These are phyloP conservation scores for Acomys russatus DNA, from an alignment of 2,797 vertebrate genomes.

Conservation along the genomic window DNA sequence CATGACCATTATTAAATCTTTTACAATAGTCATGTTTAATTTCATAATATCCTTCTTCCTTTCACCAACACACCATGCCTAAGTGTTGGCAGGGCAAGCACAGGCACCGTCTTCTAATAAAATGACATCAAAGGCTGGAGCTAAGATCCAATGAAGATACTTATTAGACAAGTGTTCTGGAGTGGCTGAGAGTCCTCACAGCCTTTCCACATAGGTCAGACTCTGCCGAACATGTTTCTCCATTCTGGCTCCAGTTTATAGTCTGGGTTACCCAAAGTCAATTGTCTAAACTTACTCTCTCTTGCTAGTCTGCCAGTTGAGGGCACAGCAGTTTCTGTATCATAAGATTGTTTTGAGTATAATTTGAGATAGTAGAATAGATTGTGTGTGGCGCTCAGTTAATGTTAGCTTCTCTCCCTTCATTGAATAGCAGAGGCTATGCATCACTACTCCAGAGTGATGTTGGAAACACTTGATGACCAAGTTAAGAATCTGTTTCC, in stretches of 20 bases:
- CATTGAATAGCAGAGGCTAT: conserved; percentile 11
- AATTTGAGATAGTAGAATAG: conserved; percentile 22
- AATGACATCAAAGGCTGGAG: conserved; percentile 39
- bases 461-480: background rate
- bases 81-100: conserved; percentile 7
- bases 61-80: background rate
- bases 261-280: background rate
- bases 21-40: conserved; percentile 68
- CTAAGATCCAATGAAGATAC: background rate
- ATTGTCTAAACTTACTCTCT: conserved; percentile 27
- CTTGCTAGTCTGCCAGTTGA: conserved; percentile 33
- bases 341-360: background rate
- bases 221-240: background rate
- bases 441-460: background rate
- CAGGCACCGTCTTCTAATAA: background rate
- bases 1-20: conserved; percentile 72
- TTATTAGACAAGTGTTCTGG: background rate
- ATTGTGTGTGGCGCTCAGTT: background rate
- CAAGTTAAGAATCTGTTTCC: background rate
- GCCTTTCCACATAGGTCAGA: conserved; percentile 31
- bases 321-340: background rate
- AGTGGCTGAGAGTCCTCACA: background rate
- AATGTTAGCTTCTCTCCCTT: background rate
- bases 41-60: conserved; percentile 30
- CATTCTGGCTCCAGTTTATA: conserved; percentile 26